A percentile compares a stretch with the other conserved stretches of the same genome.
phyloP scores from a whole-genome alignment of 2,888 invertebrate species.

The Apomyelois bistriatella region DNA sequence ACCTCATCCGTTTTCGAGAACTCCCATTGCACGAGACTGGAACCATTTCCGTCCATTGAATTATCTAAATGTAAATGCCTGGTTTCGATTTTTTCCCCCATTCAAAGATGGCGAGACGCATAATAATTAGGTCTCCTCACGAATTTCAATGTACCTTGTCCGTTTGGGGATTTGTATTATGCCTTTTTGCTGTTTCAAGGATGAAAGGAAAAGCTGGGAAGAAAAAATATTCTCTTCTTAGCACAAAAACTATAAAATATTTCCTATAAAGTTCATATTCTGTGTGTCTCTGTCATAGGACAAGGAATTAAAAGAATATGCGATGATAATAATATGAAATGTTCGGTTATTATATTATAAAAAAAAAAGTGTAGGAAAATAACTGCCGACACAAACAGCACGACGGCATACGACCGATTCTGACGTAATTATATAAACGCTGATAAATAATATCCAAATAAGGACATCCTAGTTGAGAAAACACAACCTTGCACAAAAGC shows the following conservation, averaged over 20 bases:
- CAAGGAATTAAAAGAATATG: too few species aligned
- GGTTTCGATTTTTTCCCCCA: slow-evolving; percentile 23
- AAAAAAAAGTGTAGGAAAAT: too few species aligned
- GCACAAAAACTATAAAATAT: too few species aligned
- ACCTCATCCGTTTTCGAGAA: slow-evolving; percentile 37
- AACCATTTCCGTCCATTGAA: slow-evolving; percentile 67
- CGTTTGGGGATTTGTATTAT: not conserved
- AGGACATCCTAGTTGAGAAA: slow-evolving; percentile 5
- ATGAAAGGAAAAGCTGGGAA: not conserved
- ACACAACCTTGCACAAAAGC: not conserved
- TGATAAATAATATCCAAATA: slow-evolving; percentile 4
- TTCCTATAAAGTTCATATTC: too few species aligned
- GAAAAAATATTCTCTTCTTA: too few species aligned
- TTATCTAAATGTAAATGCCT: slow-evolving; percentile 46
- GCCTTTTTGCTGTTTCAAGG: not conserved
- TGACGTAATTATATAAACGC: slow-evolving; percentile 1
- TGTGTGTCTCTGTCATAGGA: too few species aligned
- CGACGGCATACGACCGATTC: not conserved
- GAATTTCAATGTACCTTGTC: not conserved
- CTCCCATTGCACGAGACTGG: slow-evolving; percentile 53
- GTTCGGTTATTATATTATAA: too few species aligned
- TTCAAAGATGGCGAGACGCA: slow-evolving; percentile 26
- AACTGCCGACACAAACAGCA: too few species aligned
- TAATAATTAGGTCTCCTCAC: slow-evolving; percentile 34
- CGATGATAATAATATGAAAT: too few species aligned